A percentile compares a stretch with the other conserved stretches of the same genome.
Evolutionary conservation across 2,113 vertebrate genomes (phyloP).

Genomic region (Laticauda laticaudata): DNA sequence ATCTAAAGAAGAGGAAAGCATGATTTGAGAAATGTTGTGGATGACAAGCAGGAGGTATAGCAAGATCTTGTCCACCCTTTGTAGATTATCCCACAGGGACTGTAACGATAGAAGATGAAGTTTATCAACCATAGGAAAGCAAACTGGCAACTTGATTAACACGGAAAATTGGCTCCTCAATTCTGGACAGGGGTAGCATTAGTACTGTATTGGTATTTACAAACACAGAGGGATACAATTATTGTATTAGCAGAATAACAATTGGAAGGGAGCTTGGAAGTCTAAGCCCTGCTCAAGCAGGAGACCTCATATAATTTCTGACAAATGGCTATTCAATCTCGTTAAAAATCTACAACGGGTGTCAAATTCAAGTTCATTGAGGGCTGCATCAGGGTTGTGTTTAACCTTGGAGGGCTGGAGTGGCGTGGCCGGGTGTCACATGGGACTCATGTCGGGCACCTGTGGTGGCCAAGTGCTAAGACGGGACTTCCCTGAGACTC

Average conservation of each 20-base stretch:
- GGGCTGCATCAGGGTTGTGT: too few species aligned
- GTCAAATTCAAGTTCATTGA: too few species aligned
- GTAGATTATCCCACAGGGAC: background rate
- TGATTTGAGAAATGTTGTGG: background rate
- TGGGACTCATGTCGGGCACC: too few species aligned
- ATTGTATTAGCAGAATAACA: background rate
- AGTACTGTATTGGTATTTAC: background rate
- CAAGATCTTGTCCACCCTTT: background rate
- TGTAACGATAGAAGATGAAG: background rate
- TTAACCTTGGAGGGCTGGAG: too few species aligned
- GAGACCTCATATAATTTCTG: background rate
- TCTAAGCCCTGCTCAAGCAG: background rate
- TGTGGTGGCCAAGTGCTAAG: too few species aligned
- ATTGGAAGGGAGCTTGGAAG: background rate
- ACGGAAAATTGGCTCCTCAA: background rate
- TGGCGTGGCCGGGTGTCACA: too few species aligned
- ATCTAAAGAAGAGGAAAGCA: background rate
- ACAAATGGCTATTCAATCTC: background rate
- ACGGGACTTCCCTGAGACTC: too few species aligned
- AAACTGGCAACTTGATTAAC: background rate
- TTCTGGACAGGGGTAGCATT: background rate
- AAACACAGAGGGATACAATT: background rate
- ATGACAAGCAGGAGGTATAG: background rate
- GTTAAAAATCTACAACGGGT: background rate
- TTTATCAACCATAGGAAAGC: background rate